Evolutionary conservation across 1,140 invertebrate species (phyloP).

Genomic region (Megalonaias nervosa): DNA sequence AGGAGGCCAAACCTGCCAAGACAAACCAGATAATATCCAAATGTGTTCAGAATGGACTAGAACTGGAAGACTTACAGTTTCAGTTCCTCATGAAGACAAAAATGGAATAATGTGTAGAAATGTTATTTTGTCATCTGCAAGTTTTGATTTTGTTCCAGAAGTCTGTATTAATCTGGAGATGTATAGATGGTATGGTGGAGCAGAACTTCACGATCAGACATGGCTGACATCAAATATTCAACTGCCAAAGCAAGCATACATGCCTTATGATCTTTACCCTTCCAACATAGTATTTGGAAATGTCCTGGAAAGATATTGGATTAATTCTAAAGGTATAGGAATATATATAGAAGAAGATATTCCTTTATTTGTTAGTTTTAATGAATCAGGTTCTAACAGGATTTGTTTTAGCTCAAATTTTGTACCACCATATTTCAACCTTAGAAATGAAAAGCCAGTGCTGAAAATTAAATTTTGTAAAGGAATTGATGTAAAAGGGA

Average conservation of each 20-base stretch:
- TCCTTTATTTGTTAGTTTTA: slow-evolving; percentile 57
- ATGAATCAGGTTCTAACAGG: slow-evolving; percentile 26
- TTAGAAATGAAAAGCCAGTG: not conserved
- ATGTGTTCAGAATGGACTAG: no score
- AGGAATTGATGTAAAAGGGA: slow-evolving; percentile 36
- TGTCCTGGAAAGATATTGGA: slow-evolving; percentile 61
- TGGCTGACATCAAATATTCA: slow-evolving; percentile 70
- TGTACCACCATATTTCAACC: slow-evolving; percentile 8
- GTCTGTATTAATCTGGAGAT: slow-evolving; percentile 31
- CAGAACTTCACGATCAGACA: slow-evolving; percentile 66
- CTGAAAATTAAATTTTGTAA: slow-evolving; percentile 51
- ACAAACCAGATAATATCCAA: no score
- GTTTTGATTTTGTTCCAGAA: slow-evolving; percentile 18
- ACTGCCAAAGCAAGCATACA: slow-evolving; percentile 47
- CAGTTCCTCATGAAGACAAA: no score
- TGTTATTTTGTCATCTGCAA: slow-evolving; percentile 3
- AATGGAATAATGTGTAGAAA: not conserved
- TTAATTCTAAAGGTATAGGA: slow-evolving; percentile 59
- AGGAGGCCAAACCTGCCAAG: no score
- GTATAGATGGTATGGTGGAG: slow-evolving; percentile 65
- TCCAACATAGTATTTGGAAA: slow-evolving; percentile 40
- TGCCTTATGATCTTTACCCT: slow-evolving; percentile 41
- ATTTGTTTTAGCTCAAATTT: slow-evolving; percentile 27
- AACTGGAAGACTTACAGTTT: no score
- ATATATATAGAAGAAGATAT: slow-evolving; percentile 48